Evolutionary conservation across 2,113 vertebrate species (phyloP), one percentile per base, ranked within the genome.

Genomic region (Pseudorectes ferrugineus): DNA sequence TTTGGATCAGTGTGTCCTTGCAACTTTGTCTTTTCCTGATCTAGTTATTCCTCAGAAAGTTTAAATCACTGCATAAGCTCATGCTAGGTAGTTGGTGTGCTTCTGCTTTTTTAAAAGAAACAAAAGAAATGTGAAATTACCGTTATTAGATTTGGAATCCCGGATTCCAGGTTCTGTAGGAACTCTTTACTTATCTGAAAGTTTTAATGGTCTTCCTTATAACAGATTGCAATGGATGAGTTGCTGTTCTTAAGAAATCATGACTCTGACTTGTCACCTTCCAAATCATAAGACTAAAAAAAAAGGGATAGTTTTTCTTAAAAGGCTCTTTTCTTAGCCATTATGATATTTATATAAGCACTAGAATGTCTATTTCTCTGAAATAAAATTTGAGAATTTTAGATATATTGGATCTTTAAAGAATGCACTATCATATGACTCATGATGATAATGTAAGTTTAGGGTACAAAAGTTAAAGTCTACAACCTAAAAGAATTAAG

Each of bases 11-110:
- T 14, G 21, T 55, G 20, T 62, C 46, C 20, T 84, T 52, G 22
- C 1, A 25, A 61, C 25, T 51, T 45, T 61, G 26, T 76, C 38
- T 89, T 85, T 61, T 81, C 13, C 42, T 87, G 42, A 36, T 35
- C 36, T 49, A 77, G 38, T 81, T 87, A 38, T 31, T 80, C 14
- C 45, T 45, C 46, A 75, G 42, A 77, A 77, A 87, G 38, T 12
- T 66, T 58, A 58, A 77, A 67, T 90, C 35, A 22, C 13, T 51
- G 26, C 14, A n/a, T 72, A 54, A 77, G 13, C 5, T 19, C 45
- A 5, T 45, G n/a, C 2, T 38, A n/a, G 13, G n/a, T 42, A 49
- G 5, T 26, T 61, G 31, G 13, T 0, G 1, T 29, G 33, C 35
- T 90, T 82, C 75, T 63, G 14, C 2, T 52, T 76, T 71, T 36